Conservation (phyloP, 2,888 invertebrate genomes). For the Diarsia brunnea region DNA sequence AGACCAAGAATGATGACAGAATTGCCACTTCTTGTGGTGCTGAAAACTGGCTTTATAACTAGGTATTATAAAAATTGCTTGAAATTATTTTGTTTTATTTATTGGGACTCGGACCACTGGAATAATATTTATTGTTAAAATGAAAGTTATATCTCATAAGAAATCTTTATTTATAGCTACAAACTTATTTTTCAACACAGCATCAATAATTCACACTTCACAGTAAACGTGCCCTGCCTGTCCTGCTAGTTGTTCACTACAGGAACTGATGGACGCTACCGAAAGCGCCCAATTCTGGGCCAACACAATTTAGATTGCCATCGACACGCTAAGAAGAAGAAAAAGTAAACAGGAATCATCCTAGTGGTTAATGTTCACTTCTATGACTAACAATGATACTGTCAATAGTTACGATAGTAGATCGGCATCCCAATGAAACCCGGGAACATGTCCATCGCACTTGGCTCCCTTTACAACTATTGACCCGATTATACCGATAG, state of each 20-base stretch:
- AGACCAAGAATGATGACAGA: not conserved
- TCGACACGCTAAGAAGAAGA: no score
- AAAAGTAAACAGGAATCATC: no score
- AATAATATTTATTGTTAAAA: not conserved
- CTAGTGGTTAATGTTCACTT: slow-evolving; percentile 8
- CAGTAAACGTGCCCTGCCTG: not conserved
- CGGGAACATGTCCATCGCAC: slow-evolving; percentile 62
- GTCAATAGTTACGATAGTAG: slow-evolving; percentile 41
- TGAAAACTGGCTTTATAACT: not conserved
- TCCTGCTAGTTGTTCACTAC: no score
- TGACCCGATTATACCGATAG: slow-evolving; percentile 37
- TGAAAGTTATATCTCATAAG: not conserved
- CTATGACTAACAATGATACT: not conserved
- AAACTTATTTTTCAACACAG: not conserved
- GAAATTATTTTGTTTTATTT: no score
- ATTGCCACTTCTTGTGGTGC: not conserved
- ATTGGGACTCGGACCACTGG: not conserved
- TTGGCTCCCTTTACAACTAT: slow-evolving; percentile 51
- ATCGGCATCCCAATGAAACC: slow-evolving; percentile 29
- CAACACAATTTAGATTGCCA: no score
- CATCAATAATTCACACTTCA: not conserved
- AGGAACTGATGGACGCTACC: no score
- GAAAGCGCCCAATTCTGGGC: no score
- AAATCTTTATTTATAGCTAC: not conserved
- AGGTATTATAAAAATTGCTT: not conserved